Evolutionary conservation across 2,113 vertebrate species (phyloP).

Genomic region (Ginglymostoma cirratum): DNA sequence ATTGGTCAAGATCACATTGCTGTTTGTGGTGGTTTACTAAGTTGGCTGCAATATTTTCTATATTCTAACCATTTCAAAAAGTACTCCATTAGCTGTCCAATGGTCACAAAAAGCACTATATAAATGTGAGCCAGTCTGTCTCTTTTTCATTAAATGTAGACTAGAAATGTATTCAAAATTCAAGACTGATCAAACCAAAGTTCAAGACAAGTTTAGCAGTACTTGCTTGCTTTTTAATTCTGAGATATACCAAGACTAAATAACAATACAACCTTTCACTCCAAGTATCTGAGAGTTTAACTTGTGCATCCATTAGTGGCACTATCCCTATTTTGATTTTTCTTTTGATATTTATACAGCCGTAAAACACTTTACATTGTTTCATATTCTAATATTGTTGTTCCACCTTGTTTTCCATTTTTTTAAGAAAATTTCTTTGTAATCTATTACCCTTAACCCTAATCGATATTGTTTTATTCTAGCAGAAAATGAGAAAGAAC

Average conservation of each 20-base stretch:
- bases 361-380: neutral
- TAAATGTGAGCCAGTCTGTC: no score
- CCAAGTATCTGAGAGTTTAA: neutral
- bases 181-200: no score
- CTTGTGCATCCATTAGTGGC: neutral
- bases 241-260: neutral
- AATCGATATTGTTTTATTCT: no score
- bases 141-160: no score
- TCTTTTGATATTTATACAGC: neutral
- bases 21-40: no score
- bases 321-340: neutral
- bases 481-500: no score
- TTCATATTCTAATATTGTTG: neutral
- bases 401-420: neutral
- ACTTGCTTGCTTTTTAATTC: neutral
- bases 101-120: no score
- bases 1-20: no score
- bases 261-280: neutral
- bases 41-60: no score
- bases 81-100: no score
- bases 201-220: neutral
- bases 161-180: no score
- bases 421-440: neutral
- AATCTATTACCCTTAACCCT: neutral
- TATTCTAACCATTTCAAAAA: no score